Base-by-base conservation (phyloP, 2,888 invertebrate genomes). In the Xylota sylvarum region DNA sequence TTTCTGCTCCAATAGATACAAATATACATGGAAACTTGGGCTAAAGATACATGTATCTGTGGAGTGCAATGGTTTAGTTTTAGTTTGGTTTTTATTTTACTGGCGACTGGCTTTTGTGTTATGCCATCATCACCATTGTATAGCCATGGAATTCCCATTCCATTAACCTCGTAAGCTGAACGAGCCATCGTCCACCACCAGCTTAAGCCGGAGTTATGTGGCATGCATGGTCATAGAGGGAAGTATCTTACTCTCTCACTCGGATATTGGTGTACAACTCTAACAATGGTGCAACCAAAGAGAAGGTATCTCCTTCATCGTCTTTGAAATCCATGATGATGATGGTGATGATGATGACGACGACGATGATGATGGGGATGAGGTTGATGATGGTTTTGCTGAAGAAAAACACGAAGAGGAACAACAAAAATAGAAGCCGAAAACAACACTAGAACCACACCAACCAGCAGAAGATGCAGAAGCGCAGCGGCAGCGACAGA, bases 1-100 rank as follows among this genome's bases (percentile, higher is more conserved):
- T 82, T 86, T 88, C 88, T 88, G 88, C 88, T 88, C 88, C 88
- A 88, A 88, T 88, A 88, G 88, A 83, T 86, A 77, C 81, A 72
- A 60, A 81, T 77, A 60, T 64, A 80, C 76, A 76, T 60, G 70
- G 10, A 52, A 77, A 67, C 37, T 58, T 40, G 23, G 17, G 17
- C 60, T 65, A 52, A 52, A 86, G 85, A 76, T 76, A 70, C 74
- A 62, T 14, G 43, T n/a, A 14, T 6, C 43, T 43, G 19, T 46
- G 35, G 50, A 60, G 67, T 69, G 86, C 76, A 64, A 77, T 82
- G 86, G 77, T 78, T 86, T 78, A 86, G 86, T 82, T 86, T 86
- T 65, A 65, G 70, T 64, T 79, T 43, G 65, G 64, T 43, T 70
- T 81, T 35, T 62, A 76, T 64, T 35, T 37, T 58, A n/a, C 19